Evolutionary conservation across 2,113 vertebrate genomes (phyloP), one percentile per base, ranked within the genome.

Genomic region (Herpetotheres cachinnans): DNA sequence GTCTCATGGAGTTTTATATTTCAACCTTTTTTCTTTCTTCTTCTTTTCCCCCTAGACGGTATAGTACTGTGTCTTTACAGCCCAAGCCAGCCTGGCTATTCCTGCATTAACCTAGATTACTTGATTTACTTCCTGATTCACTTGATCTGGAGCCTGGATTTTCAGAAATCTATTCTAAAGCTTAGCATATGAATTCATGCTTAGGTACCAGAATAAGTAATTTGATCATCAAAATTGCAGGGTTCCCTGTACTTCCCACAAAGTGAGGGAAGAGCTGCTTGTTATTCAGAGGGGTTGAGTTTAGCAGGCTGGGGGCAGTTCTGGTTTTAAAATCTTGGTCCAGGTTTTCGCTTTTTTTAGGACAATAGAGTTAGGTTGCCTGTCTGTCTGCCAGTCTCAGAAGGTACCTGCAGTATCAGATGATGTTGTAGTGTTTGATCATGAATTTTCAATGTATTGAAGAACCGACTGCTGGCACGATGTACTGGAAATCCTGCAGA

Each of bases 381-480:
- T 54, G 22, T 25, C 16, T 29, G 16, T 7, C 62, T 44, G 44
- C 2, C 12, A 42, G 16, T 36, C 25, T 46, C 7, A 8, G 29
- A 63, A 38, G 16, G 10, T n/a, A 21, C 16, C 12, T 38, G n/a
- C 21, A 36, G 17, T 26, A 29, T 27, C 0, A 3, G 40, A 3
- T 42, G 65, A 20, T 38, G 24, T 32, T 92, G 36, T 9, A 13
- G 14, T 56, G 22, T 55, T 71, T n/a, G 25, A 20, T 61, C 8
- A 14, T 2, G 16, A 40, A 36, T 36, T 86, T 58, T 65, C 26
- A 19, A 0, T 24, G 11, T 58, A 2, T n/a, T 1, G 2, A 49
- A 21, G 40, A 65, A 29, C 21, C 0, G 2, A 7, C 42, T 50
- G 18, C n/a, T 84, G 89, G 29, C 42, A 32, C 27, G 19, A 3